phyloP scores from a whole-genome alignment of 2,888 invertebrate genomes.

The Empis stercorea region DNA sequence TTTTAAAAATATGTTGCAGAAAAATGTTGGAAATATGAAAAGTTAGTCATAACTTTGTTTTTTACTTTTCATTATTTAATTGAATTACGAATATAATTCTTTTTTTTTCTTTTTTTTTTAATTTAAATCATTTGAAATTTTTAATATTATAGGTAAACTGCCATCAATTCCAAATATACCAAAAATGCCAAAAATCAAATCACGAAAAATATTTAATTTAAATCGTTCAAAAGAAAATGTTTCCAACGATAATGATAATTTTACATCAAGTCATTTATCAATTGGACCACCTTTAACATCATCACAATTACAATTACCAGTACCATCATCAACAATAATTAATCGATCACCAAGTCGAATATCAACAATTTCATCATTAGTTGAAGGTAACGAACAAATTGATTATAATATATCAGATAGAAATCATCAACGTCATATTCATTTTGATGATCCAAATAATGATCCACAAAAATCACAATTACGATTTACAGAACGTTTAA shows the following conservation, averaged over 20 bases:
- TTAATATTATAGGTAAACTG: constrained; percentile 19
- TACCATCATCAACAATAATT: constrained; percentile 22
- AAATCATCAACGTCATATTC: constrained; percentile 23
- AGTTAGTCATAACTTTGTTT: too few relatives aligned
- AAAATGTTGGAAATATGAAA: constrained; percentile 26
- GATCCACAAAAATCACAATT: neutral
- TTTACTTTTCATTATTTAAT: too few relatives aligned
- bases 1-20: constrained; percentile 28
- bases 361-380: constrained; percentile 28
- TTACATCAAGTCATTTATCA: neutral
- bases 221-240: constrained; percentile 21
- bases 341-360: constrained; percentile 29
- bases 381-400: constrained; percentile 8
- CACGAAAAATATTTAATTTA: constrained; percentile 27
- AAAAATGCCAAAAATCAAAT: constrained; percentile 28
- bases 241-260: constrained; percentile 9
- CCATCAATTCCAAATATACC: constrained; percentile 18
- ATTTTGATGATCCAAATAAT: constrained; percentile 21
- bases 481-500: constrained; percentile 23
- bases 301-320: constrained; percentile 6
- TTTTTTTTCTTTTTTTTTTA: too few relatives aligned
- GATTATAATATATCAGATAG: constrained; percentile 3
- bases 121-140: too few relatives aligned
- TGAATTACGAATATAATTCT: too few relatives aligned
- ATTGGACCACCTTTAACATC: neutral